Base-by-base conservation (phyloP, 2,113 vertebrate species). In the Sceloporus undulatus region DNA sequence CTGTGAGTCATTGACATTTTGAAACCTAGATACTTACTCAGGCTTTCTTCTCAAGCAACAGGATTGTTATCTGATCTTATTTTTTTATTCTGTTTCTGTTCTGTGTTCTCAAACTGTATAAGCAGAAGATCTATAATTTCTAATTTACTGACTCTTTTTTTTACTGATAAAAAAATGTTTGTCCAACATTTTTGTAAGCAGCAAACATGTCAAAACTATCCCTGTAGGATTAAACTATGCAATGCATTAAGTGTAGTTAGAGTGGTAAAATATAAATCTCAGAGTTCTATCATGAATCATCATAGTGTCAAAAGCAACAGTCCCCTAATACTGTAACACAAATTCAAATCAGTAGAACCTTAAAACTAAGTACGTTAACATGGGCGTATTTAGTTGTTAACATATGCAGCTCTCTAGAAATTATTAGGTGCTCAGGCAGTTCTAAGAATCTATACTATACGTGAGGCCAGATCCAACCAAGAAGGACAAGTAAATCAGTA, bases 101-200 rank as follows among this genome's bases (percentile, higher is more conserved):
- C 71, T 94, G 79, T 29, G 91, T 95, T 96, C 93, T 91, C 95
- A 87, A 85, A 86, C 85, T 91, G 93, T 94, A 91, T 88, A 80
- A 86, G 86, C 14, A 84, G 89, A 14, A 84, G 89, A 89, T 93
- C 90, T 89, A 86, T 82, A 92, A 93, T 86, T 92, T 95, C 75
- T 90, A 91, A 84, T 86, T 90, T n/a, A 79, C 34, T 79, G 18
- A 4, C 11, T 92, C 87, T 38, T 93, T 91, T 90, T 88, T 85
- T 90, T 86, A 66, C 27, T 25, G 23, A 90, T 81, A 83, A 68
- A 68, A 34, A 66, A 38, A 42, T 42, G n/a, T 14, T 27, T 42
- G 42, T 23, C 38, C 81, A 42, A 42, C 11, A 68, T 18, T 83
- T 18, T 83, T 83, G n/a, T 54, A 84, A 71, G 74, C 81, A 23